phyloP scores from a whole-genome alignment of 2,888 invertebrate species.

The Caenorhabditis parvicauda region DNA sequence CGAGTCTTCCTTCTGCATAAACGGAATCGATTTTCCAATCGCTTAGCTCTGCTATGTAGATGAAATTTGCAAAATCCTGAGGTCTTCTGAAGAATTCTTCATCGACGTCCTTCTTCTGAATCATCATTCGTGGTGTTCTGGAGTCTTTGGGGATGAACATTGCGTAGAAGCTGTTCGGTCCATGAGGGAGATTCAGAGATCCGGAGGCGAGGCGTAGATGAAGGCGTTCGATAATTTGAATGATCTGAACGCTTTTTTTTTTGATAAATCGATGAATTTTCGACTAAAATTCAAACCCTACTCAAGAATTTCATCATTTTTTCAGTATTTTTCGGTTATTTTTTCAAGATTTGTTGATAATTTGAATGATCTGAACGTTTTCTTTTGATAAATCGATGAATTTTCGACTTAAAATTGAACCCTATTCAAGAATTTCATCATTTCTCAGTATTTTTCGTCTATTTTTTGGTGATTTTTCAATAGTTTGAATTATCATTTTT shows the following conservation, averaged over 20 bases:
- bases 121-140: conserved; percentile 76
- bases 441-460: too few relatives aligned
- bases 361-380: conserved; percentile 71
- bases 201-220: conserved; percentile 79
- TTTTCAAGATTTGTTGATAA: too few relatives aligned
- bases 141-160: conserved; percentile 75
- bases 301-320: too few relatives aligned
- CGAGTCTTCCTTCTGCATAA: conserved; percentile 69
- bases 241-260: conserved; percentile 67
- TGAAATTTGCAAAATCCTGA: conserved; percentile 65
- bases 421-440: too few relatives aligned
- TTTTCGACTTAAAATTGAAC: too few relatives aligned
- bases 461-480: too few relatives aligned
- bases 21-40: conserved; percentile 67
- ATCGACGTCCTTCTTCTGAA: conserved; percentile 69
- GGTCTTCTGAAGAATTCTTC: conserved; percentile 68
- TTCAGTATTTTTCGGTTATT: too few relatives aligned
- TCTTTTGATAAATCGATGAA: too few relatives aligned
- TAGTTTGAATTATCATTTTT: conserved; percentile 79
- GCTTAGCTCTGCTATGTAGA: conserved; percentile 76
- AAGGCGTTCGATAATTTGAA: conserved; percentile 75
- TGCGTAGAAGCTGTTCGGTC: conserved; percentile 71
- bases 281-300: too few relatives aligned
- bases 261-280: too few relatives aligned
- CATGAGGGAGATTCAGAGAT: conserved; percentile 67